Evolutionary conservation across 2,888 invertebrate species (phyloP).

Genomic region (Sympetrum striolatum): DNA sequence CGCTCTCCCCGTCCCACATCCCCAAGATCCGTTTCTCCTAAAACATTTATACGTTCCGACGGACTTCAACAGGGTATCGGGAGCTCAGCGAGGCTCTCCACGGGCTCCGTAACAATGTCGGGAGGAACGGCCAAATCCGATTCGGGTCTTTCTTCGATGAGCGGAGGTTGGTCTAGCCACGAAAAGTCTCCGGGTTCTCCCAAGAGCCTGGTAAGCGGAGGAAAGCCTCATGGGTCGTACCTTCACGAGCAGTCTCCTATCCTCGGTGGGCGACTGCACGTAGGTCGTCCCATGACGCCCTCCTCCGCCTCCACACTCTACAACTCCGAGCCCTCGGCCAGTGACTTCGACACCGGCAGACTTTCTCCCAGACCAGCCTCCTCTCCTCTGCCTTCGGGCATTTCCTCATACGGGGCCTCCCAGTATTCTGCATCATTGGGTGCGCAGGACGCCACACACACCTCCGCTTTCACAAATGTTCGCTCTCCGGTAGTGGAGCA

Average conservation of each 20-base stretch:
- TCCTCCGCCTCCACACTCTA: constrained; percentile 50
- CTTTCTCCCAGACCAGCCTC: constrained; percentile 10
- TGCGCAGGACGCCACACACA: constrained; percentile 58
- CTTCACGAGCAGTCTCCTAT: constrained; percentile 56
- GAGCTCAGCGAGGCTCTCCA: constrained; percentile 23
- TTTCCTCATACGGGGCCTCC: background rate
- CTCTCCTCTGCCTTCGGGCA: background rate
- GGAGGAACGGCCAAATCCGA: constrained; percentile 77
- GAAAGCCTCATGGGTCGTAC: constrained; percentile 58
- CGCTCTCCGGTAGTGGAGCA: constrained; percentile 64
- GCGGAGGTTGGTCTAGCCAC: constrained; percentile 79
- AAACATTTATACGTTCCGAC: constrained; percentile 54
- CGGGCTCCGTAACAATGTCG: background rate
- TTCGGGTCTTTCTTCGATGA: constrained; percentile 86
- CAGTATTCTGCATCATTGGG: background rate
- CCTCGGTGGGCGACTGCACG: constrained; percentile 40
- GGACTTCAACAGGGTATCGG: constrained; percentile 23
- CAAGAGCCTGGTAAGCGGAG: constrained; percentile 61
- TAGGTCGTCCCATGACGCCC: constrained; percentile 52
- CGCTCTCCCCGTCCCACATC: constrained; percentile 71
- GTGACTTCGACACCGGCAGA: background rate
- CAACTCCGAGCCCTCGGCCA: constrained; percentile 4
- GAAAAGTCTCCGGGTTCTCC: constrained; percentile 87
- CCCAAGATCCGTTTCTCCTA: constrained; percentile 72
- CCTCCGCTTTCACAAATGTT: constrained; percentile 64